Base-by-base conservation (phyloP, 1,140 invertebrate species). In the Drosophila watanabei region DNA sequence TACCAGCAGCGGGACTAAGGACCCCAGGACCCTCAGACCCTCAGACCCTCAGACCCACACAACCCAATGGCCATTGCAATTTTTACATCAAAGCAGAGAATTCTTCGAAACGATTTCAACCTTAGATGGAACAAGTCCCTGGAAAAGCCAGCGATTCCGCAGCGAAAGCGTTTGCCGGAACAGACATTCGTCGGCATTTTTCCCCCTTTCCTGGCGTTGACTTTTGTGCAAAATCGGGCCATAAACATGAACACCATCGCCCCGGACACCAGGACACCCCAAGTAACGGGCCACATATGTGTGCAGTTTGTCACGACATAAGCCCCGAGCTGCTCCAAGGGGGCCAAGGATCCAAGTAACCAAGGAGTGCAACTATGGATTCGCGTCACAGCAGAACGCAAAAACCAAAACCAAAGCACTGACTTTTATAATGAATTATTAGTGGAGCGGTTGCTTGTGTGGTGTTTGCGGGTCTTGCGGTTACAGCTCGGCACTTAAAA, bases 401-500 rank as follows among this genome's bases (percentile, higher is more conserved):
- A 90, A 90, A 90, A 90, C 86, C 86, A 73, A 89, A 89, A 80
- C 86, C 86, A 86, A 90, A 91, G 87, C 82, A 80, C 60, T 86
- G 86, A 90, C 86, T 90, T 90, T 90, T 91, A 90, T 90, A 90
- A 90, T 90, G 86, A 90, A 90, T 90, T 90, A 90, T 90, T 90
- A 91, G 87, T 90, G 86, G 78, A 63, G 69, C 61, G 75, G 75
- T 69, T 79, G 86, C 82, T 79, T 89, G 78, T 90, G 85, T 90
- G 86, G 86, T 82, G 76, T 90, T 90, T 85, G 86, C 52, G 86
- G 85, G 65, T 69, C 85, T 76, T 89, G 81, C 58, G 85, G 86
- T 86, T 80, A 72, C 66, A 59, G 79, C 82, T 76, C 39, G 86
- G 86, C 79, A 90, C 86, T 89, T 89, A 89, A 86, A 89, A 89